These are phyloP conservation scores for Bombyx mandarina DNA, from an alignment of 1,140 invertebrate genomes.

Conservation along the genomic window DNA sequence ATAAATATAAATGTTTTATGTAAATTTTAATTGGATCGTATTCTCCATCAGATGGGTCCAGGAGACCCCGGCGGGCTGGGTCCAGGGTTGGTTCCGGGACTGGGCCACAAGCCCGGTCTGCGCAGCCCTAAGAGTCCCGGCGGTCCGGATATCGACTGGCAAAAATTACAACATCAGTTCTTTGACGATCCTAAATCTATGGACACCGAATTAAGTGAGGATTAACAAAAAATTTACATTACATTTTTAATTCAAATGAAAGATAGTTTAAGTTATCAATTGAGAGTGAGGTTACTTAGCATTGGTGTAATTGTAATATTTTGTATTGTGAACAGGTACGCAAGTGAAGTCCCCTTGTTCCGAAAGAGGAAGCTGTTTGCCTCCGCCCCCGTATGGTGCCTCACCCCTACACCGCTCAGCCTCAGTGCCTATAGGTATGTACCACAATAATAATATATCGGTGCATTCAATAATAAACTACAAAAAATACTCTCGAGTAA, in stretches of 20 bases:
- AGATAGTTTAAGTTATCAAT: background rate
- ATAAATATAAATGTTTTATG: too few species aligned
- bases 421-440: slow-evolving; percentile 82
- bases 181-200: slow-evolving; percentile 77
- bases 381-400: slow-evolving; percentile 82
- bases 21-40: too few species aligned
- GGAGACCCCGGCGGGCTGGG: slow-evolving; percentile 51
- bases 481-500: too few species aligned
- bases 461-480: too few species aligned
- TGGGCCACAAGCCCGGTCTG: slow-evolving; percentile 45
- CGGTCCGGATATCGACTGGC: slow-evolving; percentile 84
- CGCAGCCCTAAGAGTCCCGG: slow-evolving; percentile 63
- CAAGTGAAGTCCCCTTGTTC: slow-evolving; percentile 67
- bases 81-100: slow-evolving; percentile 17
- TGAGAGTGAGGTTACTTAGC: background rate
- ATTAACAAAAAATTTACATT: background rate
- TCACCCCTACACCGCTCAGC: slow-evolving; percentile 89
- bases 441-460: background rate
- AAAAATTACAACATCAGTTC: slow-evolving; percentile 89
- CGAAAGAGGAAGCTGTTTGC: slow-evolving; percentile 70
- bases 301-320: background rate
- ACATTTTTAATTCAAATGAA: background rate
- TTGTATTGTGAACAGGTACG: slow-evolving; percentile 33
- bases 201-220: slow-evolving; percentile 60
- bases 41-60: slow-evolving; percentile 41